phyloP scores from a whole-genome alignment of 2,113 vertebrate species.

The Sardina pilchardus region DNA sequence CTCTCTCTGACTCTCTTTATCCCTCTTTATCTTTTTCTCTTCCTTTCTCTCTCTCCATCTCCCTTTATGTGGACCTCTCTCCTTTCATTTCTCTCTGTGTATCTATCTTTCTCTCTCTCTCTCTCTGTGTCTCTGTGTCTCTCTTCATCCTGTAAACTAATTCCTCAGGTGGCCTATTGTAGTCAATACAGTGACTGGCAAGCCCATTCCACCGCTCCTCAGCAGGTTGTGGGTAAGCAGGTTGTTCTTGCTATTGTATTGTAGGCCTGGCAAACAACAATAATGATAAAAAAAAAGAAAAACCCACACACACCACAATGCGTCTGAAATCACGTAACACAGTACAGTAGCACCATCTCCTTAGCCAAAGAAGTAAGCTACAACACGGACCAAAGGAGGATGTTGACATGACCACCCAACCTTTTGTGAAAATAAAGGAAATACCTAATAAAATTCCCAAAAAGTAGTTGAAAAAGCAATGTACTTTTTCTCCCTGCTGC shows the following conservation, averaged over 20 bases:
- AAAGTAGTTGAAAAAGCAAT: slow-evolving; percentile 42
- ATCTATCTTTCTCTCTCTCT: slow-evolving; percentile 1
- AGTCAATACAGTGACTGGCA: slow-evolving; percentile 49
- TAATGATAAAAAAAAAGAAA: background rate
- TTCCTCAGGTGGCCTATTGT: slow-evolving; percentile 59
- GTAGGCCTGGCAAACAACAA: background rate
- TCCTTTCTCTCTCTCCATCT: background rate
- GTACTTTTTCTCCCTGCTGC: background rate
- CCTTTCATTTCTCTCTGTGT: slow-evolving; percentile 32
- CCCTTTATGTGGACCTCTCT: background rate
- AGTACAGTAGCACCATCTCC: background rate
- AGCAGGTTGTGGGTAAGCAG: background rate
- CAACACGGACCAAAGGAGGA: background rate
- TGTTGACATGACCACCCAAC: slow-evolving; percentile 21
- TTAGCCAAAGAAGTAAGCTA: background rate
- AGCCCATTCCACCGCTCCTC: slow-evolving; percentile 43
- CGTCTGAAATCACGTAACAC: background rate
- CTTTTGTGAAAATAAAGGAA: slow-evolving; percentile 1
- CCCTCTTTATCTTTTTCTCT: background rate
- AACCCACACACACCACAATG: background rate
- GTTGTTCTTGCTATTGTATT: background rate
- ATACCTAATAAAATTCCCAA: slow-evolving; percentile 30
- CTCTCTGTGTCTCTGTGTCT: background rate
- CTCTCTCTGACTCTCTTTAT: background rate
- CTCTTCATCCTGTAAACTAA: slow-evolving; percentile 55